Conservation (phyloP, 2,797 vertebrate species). For the Buphagus erythrorhynchus region DNA sequence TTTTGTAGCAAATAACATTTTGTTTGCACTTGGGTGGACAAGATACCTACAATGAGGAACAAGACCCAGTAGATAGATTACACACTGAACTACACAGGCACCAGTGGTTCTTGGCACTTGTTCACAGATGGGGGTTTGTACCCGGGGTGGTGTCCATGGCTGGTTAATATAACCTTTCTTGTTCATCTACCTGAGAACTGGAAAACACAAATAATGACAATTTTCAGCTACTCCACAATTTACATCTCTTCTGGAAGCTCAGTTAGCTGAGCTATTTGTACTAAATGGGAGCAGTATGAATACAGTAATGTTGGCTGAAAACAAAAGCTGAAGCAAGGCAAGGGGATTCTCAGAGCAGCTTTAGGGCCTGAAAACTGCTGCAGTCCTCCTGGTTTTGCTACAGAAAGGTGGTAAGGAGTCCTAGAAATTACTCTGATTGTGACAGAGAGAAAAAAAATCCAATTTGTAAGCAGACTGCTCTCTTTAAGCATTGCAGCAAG, state of each 20-base stretch:
- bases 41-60: background rate
- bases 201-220: background rate
- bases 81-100: background rate
- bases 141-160: accelerated
- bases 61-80: background rate
- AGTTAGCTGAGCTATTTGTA: background rate
- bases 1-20: background rate
- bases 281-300: background rate
- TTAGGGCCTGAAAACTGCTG: background rate
- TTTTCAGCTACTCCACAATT: background rate
- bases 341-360: background rate
- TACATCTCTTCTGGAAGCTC: background rate
- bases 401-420: background rate
- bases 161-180: background rate
- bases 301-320: background rate
- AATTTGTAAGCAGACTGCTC: background rate
- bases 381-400: background rate
- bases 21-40: background rate
- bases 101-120: background rate
- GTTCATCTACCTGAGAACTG: background rate
- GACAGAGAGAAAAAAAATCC: background rate
- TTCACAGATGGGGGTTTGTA: background rate
- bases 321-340: background rate
- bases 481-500: background rate
- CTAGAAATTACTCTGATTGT: background rate